phyloP scores from a whole-genome alignment of 2,113 vertebrate species.

The Lophochroa leadbeateri region DNA sequence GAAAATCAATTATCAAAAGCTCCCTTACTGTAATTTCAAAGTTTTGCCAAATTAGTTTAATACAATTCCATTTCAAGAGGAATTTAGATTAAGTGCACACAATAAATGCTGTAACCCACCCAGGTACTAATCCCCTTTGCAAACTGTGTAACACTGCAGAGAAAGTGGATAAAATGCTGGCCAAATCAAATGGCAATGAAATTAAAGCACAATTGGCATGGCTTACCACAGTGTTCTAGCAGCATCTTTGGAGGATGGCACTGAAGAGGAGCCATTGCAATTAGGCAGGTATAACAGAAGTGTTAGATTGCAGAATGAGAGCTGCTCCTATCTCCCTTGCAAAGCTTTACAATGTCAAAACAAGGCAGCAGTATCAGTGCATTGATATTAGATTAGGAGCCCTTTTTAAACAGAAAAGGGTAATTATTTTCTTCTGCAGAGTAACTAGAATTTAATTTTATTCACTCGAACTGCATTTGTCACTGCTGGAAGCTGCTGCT shows the following conservation, averaged over 20 bases:
- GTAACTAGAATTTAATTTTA: conserved; percentile 19
- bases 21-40: background rate
- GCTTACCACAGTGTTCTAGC: background rate
- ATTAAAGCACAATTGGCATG: background rate
- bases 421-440: background rate
- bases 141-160: background rate
- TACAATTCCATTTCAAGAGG: background rate
- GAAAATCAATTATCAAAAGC: background rate
- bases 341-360: conserved; percentile 13
- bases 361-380: background rate
- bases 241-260: background rate
- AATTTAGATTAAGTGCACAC: background rate
- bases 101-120: background rate
- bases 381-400: background rate
- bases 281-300: background rate
- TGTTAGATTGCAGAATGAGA: background rate
- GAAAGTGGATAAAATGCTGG: background rate
- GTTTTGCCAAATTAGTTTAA: background rate
- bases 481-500: conserved; percentile 1
- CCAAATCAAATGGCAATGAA: conserved; percentile 8
- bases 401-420: background rate
- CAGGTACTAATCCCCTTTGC: background rate
- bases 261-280: background rate
- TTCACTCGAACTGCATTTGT: background rate
- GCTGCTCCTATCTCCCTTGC: background rate